Conservation (phyloP, 2,797 vertebrate genomes). For the Scolopax bukidnonensis region DNA sequence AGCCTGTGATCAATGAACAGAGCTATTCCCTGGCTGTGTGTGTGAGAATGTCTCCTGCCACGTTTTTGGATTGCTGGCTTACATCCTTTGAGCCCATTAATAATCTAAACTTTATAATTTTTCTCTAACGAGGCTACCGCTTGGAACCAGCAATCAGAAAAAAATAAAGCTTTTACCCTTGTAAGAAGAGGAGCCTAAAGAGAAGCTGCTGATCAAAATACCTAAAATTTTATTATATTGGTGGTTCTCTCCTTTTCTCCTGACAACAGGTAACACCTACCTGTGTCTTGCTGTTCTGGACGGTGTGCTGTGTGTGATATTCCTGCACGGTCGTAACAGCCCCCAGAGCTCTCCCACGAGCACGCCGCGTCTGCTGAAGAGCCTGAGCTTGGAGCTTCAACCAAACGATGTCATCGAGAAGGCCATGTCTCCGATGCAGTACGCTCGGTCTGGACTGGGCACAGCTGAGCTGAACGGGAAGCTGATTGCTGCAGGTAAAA, state of each 20-base stretch:
- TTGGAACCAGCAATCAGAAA: background rate
- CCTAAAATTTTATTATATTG: background rate
- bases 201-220: background rate
- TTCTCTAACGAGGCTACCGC: background rate
- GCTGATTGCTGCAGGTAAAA: constrained; percentile 92
- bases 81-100: fast-evolving
- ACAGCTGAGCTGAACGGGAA: constrained; percentile 87
- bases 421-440: constrained; percentile 94
- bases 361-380: constrained; percentile 94
- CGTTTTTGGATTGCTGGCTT: background rate
- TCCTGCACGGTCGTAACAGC: constrained; percentile 94
- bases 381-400: constrained; percentile 93
- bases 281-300: constrained; percentile 97
- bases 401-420: constrained; percentile 86
- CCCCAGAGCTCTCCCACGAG: constrained; percentile 93
- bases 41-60: fast-evolving
- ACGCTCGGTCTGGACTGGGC: constrained; percentile 94
- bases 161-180: background rate
- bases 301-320: constrained; percentile 93
- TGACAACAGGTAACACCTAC: constrained; percentile 87
- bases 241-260: constrained; percentile 33
- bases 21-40: background rate
- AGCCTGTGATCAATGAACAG: background rate
- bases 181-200: background rate
- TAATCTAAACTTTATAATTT: background rate